Percentiles rank a stretch among this genome's conserved stretches.
These are phyloP conservation scores for Hydropsyche betteni DNA, from an alignment of 2,888 invertebrate species.

Conservation along the genomic window DNA sequence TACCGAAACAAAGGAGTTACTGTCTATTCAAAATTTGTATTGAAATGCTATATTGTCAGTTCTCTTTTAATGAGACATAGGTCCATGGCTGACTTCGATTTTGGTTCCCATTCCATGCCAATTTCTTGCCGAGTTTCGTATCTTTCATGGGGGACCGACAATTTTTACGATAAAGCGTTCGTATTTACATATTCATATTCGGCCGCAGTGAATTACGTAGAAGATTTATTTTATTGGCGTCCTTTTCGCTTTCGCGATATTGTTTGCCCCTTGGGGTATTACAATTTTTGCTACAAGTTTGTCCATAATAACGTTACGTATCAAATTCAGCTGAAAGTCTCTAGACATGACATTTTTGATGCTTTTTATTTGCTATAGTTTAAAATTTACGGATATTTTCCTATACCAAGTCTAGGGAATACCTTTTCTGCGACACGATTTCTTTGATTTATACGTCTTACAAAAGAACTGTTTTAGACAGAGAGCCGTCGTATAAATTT, in stretches of 20 bases:
- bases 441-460: constrained; percentile 10
- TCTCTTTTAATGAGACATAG: neutral
- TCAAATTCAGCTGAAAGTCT: neutral
- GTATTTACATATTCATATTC: constrained; percentile 23
- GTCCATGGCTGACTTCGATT: too few relatives aligned
- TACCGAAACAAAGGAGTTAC: neutral
- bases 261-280: neutral
- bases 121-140: too few relatives aligned
- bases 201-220: constrained; percentile 13
- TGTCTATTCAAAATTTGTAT: neutral
- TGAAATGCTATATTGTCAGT: neutral
- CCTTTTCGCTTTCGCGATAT: constrained; percentile 6
- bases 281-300: constrained; percentile 3
- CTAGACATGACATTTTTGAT: too few relatives aligned
- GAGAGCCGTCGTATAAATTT: constrained; percentile 6
- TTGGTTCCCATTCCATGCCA: too few relatives aligned
- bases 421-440: constrained; percentile 2
- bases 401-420: neutral
- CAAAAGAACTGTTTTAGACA: constrained; percentile 9
- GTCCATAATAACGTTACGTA: constrained; percentile 6
- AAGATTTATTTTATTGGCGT: constrained; percentile 19
- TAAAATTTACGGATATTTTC: neutral
- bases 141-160: too few relatives aligned
- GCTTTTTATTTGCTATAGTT: too few relatives aligned
- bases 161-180: too few relatives aligned